Evolutionary conservation across 37 sponge, comb jelly and placozoan genomes (phyloP).

Genomic region (Ephydatia muelleri): DNA sequence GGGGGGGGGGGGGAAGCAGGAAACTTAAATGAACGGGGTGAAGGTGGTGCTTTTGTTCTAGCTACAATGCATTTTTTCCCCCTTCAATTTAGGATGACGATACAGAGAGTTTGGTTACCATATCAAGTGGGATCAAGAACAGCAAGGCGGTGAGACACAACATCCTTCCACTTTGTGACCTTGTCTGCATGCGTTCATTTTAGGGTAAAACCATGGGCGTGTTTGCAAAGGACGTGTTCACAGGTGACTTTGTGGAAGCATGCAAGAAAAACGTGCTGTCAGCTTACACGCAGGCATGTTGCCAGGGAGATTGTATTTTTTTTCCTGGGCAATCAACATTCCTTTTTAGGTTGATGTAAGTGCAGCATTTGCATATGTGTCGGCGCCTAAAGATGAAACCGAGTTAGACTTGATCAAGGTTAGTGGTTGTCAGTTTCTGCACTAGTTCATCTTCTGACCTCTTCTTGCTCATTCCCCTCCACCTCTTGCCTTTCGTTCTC

Average conservation of each 20-base stretch:
- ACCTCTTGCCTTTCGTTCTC: too few species aligned
- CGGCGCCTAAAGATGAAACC: constrained; percentile 81
- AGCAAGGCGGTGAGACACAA: constrained; percentile 53
- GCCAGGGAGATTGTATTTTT: not conserved
- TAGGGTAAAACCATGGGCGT: constrained; percentile 82
- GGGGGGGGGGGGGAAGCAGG: not conserved
- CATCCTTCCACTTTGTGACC: not conserved
- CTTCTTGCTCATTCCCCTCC: not conserved
- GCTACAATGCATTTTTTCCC: too few species aligned
- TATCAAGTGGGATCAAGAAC: constrained; percentile 51
- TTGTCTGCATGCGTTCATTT: not conserved
- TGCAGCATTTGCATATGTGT: constrained; percentile 77
- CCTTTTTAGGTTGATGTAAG: constrained; percentile 73
- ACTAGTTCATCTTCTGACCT: not conserved
- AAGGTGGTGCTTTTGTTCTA: too few species aligned
- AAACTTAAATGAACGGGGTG: not conserved
- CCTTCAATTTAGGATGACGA: not conserved
- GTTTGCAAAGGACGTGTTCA: constrained; percentile 77
- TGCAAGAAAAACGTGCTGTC: constrained; percentile 59
- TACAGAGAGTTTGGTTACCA: not conserved
- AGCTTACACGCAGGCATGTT: not conserved
- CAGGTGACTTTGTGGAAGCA: constrained; percentile 70
- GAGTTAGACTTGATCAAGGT: constrained; percentile 82
- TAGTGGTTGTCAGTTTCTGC: not conserved
- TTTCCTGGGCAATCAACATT: not conserved